Evolutionary conservation across 2,797 vertebrate species (phyloP), one percentile per base, ranked within the genome.

Genomic region (Neosilurus hyrtlii): DNA sequence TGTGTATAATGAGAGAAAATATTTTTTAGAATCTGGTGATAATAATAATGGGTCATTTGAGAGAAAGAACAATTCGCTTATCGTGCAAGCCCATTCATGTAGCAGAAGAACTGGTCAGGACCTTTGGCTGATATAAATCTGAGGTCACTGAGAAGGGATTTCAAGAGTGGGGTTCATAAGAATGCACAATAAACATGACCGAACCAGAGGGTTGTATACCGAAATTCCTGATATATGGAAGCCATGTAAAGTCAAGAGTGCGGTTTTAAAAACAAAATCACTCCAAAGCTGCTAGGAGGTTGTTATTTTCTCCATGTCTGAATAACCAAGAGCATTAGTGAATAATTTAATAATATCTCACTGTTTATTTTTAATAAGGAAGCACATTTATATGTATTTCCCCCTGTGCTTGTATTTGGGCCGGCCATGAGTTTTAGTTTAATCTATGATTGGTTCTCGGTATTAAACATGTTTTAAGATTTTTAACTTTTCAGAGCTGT

Each of bases 351-450:
- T 49, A 52, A 81, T 71, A 59, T 80, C 66, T 24, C 52, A 1
- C 26, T 87, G 81, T 83, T 84, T 84, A 65, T 84, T 61, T 86
- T 83, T 84, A 73, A 81, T 84, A 77, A 87, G 9, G 24, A 59
- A 61, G 22, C 11, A 49, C 22, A 77, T 77, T 18, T 49, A 10
- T 9, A 49, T 57, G 10, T 11, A 12, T 12, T 20, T 59, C 12
- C 26, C 54, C 54, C 30, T 65, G 49, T 15, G 5, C 16, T 66
- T 79, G 35, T 66, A 79, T 67, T 66, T 79, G 73, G 30, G n/a
- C 9, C 10, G 16, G 15, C 26, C 51, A 26, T 30, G n/a, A 54
- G 4, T 57, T 73, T 71, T 24, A 74, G 57, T 74, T 74, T 20
- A 54, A 20, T 56, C 24, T 76, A 2, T 3, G 1, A 59, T 4